Percentiles rank a stretch among this genome's conserved stretches.
Conservation (phyloP, 2,113 vertebrate genomes). For the Boulengeromyrus knoepffleri region DNA sequence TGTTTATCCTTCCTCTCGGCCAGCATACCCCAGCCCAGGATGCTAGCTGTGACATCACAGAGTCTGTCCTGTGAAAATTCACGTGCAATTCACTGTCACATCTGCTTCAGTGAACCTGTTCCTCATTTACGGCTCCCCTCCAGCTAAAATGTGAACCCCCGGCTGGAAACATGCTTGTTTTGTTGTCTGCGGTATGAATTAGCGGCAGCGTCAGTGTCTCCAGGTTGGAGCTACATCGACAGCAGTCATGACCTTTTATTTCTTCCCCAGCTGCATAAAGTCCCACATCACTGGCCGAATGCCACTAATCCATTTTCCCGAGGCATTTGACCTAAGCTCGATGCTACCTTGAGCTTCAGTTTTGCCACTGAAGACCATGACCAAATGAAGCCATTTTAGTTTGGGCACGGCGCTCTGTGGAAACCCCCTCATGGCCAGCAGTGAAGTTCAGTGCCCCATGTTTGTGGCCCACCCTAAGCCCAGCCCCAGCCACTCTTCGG, state of each 20-base stretch:
- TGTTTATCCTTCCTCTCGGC: background rate
- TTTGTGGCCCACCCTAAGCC: too few species aligned
- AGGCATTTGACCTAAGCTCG: constrained; percentile 4
- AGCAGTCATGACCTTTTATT: background rate
- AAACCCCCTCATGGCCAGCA: constrained; percentile 19
- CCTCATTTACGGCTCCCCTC: background rate
- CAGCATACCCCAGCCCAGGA: too few species aligned
- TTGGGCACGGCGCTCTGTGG: background rate
- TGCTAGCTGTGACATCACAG: background rate
- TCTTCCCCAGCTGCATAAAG: background rate
- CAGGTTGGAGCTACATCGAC: background rate
- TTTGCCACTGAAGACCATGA: background rate
- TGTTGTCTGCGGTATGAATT: background rate
- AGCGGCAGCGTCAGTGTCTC: background rate
- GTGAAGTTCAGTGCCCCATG: background rate
- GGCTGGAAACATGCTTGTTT: background rate
- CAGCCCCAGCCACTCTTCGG: constrained; percentile 24
- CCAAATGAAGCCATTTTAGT: background rate
- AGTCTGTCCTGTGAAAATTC: background rate
- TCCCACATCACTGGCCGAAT: background rate
- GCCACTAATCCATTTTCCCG: constrained; percentile 8
- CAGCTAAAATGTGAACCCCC: background rate
- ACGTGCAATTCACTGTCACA: background rate
- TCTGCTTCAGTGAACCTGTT: background rate
- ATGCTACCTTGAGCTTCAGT: background rate